Evolutionary conservation across 2,888 invertebrate genomes (phyloP).

Genomic region (Macaria notata): DNA sequence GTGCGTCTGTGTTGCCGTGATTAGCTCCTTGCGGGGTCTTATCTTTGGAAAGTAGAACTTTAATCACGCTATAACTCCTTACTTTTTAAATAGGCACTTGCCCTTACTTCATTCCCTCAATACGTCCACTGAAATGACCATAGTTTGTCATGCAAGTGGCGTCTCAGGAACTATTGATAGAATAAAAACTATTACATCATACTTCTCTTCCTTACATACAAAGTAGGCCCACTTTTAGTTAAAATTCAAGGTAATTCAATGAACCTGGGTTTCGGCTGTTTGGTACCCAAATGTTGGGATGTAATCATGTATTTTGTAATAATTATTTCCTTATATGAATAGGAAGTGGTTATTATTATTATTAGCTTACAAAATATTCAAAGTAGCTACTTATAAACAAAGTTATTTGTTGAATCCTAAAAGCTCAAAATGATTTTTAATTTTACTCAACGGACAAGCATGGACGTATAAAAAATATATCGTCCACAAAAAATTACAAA

Average conservation of each 20-base stretch:
- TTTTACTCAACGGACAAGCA: no score
- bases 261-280: constrained; percentile 37
- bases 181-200: constrained; percentile 47
- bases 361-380: no score
- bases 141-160: constrained; percentile 49
- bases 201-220: constrained; percentile 40
- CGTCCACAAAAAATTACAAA: constrained; percentile 9
- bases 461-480: constrained; percentile 2
- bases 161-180: constrained; percentile 39
- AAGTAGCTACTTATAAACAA: no score
- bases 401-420: no score
- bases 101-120: constrained; percentile 16
- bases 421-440: no score
- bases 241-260: constrained; percentile 61
- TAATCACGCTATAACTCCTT: no score
- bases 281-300: constrained; percentile 1
- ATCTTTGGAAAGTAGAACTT: no score
- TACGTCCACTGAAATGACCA: constrained; percentile 38
- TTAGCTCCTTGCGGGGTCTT: no score
- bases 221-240: constrained; percentile 42
- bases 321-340: constrained; percentile 16
- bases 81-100: background rate
- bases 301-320: constrained; percentile 15
- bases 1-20: no score
- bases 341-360: background rate